A percentile compares a stretch with the other conserved stretches of the same genome.
Evolutionary conservation across 53 echinoderm and acorn worm genomes (phyloP).

Genomic region (Zoroaster sp.): DNA sequence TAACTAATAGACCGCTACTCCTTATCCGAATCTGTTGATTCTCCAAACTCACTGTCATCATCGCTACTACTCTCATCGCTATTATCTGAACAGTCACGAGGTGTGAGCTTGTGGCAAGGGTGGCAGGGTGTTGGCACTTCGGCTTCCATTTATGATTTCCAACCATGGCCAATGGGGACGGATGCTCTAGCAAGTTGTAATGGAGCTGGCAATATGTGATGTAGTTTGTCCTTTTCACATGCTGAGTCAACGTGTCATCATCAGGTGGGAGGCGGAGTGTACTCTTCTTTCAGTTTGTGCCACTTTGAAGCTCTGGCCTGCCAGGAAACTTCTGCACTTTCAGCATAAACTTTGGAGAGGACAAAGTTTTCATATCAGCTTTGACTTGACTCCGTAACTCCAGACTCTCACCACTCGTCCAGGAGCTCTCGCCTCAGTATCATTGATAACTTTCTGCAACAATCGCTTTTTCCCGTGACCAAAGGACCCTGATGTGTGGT

Average conservation of each 20-base stretch:
- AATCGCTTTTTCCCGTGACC: constrained; percentile 32
- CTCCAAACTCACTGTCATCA: constrained; percentile 23
- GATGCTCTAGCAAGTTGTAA: constrained; percentile 35
- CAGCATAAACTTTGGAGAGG: constrained; percentile 32
- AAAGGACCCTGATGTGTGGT: constrained; percentile 60
- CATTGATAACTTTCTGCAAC: constrained; percentile 49
- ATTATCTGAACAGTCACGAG: constrained; percentile 14
- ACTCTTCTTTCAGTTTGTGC: constrained; percentile 39
- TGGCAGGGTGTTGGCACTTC: constrained; percentile 47
- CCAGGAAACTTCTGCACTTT: constrained; percentile 11
- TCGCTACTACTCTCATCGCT: background rate
- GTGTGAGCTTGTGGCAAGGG: constrained; percentile 31
- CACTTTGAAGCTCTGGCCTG: constrained; percentile 25
- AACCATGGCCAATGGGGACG: constrained; percentile 61
- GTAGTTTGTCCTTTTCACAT: no score
- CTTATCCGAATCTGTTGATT: constrained; percentile 51
- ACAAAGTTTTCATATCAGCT: constrained; percentile 53
- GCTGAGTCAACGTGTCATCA: constrained; percentile 41
- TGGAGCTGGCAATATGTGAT: no score
- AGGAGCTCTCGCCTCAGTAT: constrained; percentile 55
- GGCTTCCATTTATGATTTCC: constrained; percentile 53
- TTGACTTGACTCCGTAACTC: constrained; percentile 40
- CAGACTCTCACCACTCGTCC: constrained; percentile 25
- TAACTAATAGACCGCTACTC: no score
- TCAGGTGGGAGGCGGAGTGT: constrained; percentile 33